These are phyloP conservation scores for Podarcis siculus DNA, from an alignment of 2,797 vertebrate genomes.

Conservation along the genomic window DNA sequence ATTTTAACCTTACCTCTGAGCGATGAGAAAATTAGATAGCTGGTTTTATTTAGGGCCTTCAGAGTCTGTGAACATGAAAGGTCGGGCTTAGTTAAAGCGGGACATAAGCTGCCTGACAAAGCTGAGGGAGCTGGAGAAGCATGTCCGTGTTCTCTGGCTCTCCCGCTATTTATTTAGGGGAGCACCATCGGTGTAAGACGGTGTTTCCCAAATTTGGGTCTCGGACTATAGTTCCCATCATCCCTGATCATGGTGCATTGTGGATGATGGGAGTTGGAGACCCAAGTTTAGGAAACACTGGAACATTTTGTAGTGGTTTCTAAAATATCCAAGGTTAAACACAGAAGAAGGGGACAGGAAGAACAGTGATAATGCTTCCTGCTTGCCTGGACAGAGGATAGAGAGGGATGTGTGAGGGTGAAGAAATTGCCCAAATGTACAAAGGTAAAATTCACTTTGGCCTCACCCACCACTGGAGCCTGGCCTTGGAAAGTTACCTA, in stretches of 20 bases:
- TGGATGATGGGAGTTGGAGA: too few relatives aligned
- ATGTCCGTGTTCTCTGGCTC: slow-evolving; percentile 38
- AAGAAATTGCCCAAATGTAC: too few relatives aligned
- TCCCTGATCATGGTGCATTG: too few relatives aligned
- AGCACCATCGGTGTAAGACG: neutral
- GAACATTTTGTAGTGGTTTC: slow-evolving; percentile 25
- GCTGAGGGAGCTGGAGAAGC: slow-evolving; percentile 51
- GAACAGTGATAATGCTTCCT: too few relatives aligned
- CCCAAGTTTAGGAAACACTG: too few relatives aligned
- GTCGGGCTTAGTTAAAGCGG: slow-evolving; percentile 35
- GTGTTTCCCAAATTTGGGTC: too few relatives aligned
- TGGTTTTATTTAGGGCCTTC: slow-evolving; percentile 50
- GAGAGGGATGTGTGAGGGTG: too few relatives aligned
- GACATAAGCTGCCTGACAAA: slow-evolving; percentile 61
- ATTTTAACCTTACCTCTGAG: slow-evolving; percentile 64
- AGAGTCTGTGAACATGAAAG: slow-evolving; percentile 52
- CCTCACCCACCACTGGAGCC: too few relatives aligned
- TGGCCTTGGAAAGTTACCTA: neutral
- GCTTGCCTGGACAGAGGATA: too few relatives aligned
- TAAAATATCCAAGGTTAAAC: neutral
- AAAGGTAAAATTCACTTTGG: too few relatives aligned
- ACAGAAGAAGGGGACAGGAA: too few relatives aligned
- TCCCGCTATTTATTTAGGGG: slow-evolving; percentile 46
- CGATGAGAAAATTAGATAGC: slow-evolving; percentile 54
- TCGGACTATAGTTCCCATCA: too few relatives aligned